Conservation (phyloP, 2,113 vertebrate genomes). For the Stercorarius parasiticus region DNA sequence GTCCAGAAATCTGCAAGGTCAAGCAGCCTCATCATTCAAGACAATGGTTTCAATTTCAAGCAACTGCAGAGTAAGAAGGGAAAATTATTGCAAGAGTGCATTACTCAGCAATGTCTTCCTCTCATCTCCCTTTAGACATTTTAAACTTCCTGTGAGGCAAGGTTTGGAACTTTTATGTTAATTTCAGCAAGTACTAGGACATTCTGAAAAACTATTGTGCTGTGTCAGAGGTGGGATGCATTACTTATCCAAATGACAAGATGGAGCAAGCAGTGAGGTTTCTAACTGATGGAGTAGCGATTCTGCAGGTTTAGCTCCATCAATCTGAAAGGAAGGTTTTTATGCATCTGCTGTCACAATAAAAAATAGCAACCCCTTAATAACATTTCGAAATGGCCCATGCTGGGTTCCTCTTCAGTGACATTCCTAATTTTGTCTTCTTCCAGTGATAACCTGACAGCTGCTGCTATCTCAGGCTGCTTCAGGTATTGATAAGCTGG, state of each 20-base stretch:
- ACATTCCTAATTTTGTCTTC: not conserved
- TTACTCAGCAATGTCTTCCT: not conserved
- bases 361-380: not conserved
- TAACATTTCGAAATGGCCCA: not conserved
- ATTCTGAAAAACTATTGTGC: not conserved
- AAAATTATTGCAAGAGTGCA: not conserved
- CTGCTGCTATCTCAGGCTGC: not conserved
- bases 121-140: not conserved
- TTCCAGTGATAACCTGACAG: not conserved
- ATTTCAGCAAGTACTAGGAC: not conserved
- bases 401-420: not conserved
- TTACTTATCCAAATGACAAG: not conserved
- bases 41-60: slow-evolving; percentile 41
- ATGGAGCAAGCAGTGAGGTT: not conserved
- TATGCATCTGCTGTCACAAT: not conserved
- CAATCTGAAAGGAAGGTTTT: not conserved
- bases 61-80: not conserved
- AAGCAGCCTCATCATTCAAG: slow-evolving; percentile 30
- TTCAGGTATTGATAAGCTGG: not conserved
- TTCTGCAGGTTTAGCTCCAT: not conserved
- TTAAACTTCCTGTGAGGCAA: not conserved
- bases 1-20: slow-evolving; percentile 28
- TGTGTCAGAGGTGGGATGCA: not conserved
- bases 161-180: not conserved
- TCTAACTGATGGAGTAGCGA: not conserved